A percentile compares a stretch with the other conserved stretches of the same genome.
phyloP scores from a whole-genome alignment of 2,888 invertebrate species.

The Gonocerus acuteangulatus region DNA sequence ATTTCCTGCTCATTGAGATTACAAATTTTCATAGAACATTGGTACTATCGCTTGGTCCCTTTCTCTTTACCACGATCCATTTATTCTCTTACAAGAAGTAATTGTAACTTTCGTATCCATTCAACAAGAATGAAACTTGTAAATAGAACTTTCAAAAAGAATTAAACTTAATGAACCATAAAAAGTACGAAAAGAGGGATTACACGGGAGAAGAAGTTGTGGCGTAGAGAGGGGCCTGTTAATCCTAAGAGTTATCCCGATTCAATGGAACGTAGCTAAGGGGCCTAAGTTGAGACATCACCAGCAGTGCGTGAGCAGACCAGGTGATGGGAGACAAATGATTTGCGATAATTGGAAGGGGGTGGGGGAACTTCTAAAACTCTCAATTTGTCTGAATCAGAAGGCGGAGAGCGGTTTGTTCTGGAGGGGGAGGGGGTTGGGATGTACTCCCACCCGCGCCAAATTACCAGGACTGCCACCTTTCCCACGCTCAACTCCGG shows the following conservation, averaged over 20 bases:
- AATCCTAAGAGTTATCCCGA: too few species aligned
- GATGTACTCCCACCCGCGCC: not conserved
- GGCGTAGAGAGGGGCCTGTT: too few species aligned
- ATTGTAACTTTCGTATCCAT: too few species aligned
- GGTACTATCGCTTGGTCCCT: too few species aligned
- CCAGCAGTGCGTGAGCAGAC: conserved; percentile 8
- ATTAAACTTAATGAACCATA: too few species aligned
- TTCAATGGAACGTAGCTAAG: conserved; percentile 11
- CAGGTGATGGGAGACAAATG: conserved; percentile 32
- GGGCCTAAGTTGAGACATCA: conserved; percentile 19
- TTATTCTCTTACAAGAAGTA: too few species aligned
- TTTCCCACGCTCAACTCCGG: not conserved
- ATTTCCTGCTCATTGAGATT: too few species aligned
- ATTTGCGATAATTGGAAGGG: conserved; percentile 34
- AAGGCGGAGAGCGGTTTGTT: not conserved
- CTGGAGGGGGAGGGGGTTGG: not conserved
- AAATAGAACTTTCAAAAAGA: too few species aligned
- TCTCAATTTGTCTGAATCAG: conserved; percentile 35
- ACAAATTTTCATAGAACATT: too few species aligned
- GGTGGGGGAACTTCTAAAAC: conserved; percentile 31
- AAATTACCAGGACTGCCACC: conserved; percentile 8
- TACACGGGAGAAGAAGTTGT: not conserved
- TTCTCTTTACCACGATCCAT: too few species aligned
- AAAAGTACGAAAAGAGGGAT: too few species aligned
- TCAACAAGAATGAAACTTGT: too few species aligned